Evolutionary conservation across 2,113 vertebrate genomes (phyloP).

Genomic region (Microtus richardsoni): DNA sequence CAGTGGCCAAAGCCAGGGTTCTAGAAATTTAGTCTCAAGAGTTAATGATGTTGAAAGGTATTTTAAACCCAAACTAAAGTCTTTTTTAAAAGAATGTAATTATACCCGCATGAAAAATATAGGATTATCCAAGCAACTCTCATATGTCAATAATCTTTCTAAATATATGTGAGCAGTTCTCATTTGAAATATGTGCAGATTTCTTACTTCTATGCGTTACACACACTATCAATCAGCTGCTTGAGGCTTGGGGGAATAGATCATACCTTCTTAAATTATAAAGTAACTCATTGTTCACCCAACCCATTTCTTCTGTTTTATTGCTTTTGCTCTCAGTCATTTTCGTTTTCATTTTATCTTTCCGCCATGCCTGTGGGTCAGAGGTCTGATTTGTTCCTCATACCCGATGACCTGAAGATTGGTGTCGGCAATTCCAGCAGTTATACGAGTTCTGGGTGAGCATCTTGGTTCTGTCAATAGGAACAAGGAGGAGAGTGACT

Average conservation of each 20-base stretch:
- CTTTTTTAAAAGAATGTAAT: conserved; percentile 1
- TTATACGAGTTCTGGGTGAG: not conserved
- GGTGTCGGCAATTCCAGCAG: not conserved
- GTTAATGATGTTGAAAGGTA: not conserved
- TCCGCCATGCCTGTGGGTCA: not conserved
- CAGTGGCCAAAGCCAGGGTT: not conserved
- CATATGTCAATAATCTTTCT: conserved; percentile 3
- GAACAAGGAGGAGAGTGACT: not conserved
- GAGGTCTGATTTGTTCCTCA: not conserved
- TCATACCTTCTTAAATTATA: not conserved
- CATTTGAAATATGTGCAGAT: not conserved
- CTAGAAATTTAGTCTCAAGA: conserved; percentile 41
- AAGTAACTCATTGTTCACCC: not conserved
- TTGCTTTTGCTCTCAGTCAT: not conserved
- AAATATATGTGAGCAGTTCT: not conserved
- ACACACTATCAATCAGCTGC: not conserved
- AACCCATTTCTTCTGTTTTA: not conserved
- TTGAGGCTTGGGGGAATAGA: not conserved
- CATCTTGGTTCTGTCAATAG: not conserved
- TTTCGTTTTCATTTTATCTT: not conserved
- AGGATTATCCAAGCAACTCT: not conserved
- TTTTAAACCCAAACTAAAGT: conserved; percentile 34
- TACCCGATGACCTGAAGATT: not conserved
- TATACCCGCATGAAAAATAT: conserved; percentile 15
- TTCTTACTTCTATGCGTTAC: not conserved